These are phyloP conservation scores for Celastrina argiolus DNA, from an alignment of 2,888 invertebrate species.

Conservation along the genomic window DNA sequence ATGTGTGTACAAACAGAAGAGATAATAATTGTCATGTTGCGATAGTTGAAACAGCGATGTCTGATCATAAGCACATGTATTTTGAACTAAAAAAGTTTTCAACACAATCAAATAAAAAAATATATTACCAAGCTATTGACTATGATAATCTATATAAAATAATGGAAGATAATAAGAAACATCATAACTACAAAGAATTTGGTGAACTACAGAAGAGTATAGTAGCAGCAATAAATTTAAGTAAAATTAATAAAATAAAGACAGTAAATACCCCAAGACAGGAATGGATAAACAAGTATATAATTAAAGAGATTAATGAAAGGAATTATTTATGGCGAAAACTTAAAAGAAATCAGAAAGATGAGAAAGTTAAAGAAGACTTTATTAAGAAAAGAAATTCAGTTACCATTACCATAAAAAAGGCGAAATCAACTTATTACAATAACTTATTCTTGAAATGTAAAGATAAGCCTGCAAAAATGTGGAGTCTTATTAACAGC, in stretches of 20 bases:
- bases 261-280: neutral
- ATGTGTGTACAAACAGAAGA: slow-evolving; percentile 29
- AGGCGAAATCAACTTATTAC: too few relatives aligned
- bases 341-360: neutral
- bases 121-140: neutral
- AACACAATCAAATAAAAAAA: neutral
- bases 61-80: slow-evolving; percentile 30
- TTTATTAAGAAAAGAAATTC: too few relatives aligned
- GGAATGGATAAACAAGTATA: neutral
- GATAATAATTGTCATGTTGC: slow-evolving; percentile 24
- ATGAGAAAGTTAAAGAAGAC: neutral
- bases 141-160: neutral
- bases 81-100: slow-evolving; percentile 13
- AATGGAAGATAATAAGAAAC: neutral
- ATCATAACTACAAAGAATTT: neutral
- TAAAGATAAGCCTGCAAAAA: neutral
- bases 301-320: neutral
- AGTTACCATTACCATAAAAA: too few relatives aligned
- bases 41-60: neutral
- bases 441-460: too few relatives aligned
- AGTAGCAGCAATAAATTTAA: neutral
- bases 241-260: neutral
- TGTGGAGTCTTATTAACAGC: slow-evolving; percentile 3
- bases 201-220: neutral
- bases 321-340: neutral